A percentile compares a stretch with the other conserved stretches of the same genome.
phyloP scores from a whole-genome alignment of 2,888 invertebrate genomes.

The Agrotis segetum region DNA sequence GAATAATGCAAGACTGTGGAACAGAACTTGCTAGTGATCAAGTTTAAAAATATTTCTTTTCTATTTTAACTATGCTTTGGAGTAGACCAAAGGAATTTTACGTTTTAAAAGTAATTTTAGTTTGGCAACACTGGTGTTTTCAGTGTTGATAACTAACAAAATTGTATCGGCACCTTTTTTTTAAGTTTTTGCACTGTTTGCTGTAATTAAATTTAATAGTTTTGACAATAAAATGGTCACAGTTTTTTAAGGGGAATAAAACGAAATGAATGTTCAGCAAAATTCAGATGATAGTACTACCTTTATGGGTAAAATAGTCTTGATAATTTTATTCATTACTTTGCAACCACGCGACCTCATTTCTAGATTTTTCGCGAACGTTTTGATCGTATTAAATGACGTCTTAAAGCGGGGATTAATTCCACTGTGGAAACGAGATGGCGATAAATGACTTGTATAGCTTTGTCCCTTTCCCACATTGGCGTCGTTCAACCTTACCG shows the following conservation, averaged over 20 bases:
- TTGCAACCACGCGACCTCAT: no score
- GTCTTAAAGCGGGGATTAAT: no score
- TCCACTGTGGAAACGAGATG: no score
- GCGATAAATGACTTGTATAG: no score
- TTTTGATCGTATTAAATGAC: no score
- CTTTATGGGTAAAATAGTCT: fast-evolving
- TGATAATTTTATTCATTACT: no score
- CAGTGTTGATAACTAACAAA: slow-evolving; percentile 58
- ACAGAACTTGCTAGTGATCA: slow-evolving; percentile 61
- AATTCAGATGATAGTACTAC: neutral
- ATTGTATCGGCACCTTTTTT: slow-evolving; percentile 53
- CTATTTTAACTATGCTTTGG: slow-evolving; percentile 59
- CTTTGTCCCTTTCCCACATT: no score
- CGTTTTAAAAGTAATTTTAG: slow-evolving; percentile 48
- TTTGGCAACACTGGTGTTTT: slow-evolving; percentile 46
- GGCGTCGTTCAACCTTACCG: no score
- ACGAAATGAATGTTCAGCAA: neutral
- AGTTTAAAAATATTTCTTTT: slow-evolving; percentile 50
- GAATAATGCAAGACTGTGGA: slow-evolving; percentile 58
- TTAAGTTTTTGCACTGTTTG: slow-evolving; percentile 58
- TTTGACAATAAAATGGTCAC: slow-evolving; percentile 32
- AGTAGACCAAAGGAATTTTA: slow-evolving; percentile 62
- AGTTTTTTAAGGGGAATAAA: slow-evolving; percentile 20
- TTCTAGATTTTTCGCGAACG: no score
- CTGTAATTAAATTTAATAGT: slow-evolving; percentile 38